Percentiles rank a stretch among this genome's conserved stretches.
phyloP scores from a whole-genome alignment of 2,888 invertebrate genomes.

The Epistrophella euchroma region DNA sequence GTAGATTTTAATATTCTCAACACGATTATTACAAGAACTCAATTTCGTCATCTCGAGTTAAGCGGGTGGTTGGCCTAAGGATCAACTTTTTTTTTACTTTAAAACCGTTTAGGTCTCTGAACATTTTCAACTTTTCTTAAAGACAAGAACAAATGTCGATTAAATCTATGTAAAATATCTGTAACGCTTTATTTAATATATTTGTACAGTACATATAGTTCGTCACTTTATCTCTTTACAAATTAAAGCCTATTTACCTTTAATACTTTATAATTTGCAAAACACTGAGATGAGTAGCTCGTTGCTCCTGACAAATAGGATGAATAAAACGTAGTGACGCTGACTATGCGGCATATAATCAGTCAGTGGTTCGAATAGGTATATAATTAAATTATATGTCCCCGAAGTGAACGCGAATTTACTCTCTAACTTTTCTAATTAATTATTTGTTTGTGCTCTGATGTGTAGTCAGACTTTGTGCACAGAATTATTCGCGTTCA shows the following conservation, averaged over 20 bases:
- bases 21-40: too few relatives aligned
- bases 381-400: constrained; percentile 68
- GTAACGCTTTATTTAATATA: not conserved
- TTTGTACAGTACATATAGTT: not conserved
- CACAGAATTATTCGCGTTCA: not conserved
- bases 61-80: too few relatives aligned
- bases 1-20: too few relatives aligned
- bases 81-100: too few relatives aligned
- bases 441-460: constrained; percentile 51
- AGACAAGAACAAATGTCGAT: not conserved
- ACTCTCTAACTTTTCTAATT: constrained; percentile 64
- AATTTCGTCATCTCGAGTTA: too few relatives aligned
- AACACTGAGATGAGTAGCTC: not conserved
- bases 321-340: constrained; percentile 18
- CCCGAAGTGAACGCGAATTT: constrained; percentile 50
- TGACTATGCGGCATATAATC: constrained; percentile 26
- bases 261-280: constrained; percentile 31
- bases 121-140: not conserved
- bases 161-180: not conserved
- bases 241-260: constrained; percentile 25
- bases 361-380: constrained; percentile 56
- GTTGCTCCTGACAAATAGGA: constrained; percentile 18
- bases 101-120: not conserved
- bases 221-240: not conserved
- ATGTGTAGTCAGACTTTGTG: constrained; percentile 23